Percentiles rank a stretch among this genome's conserved stretches.
phyloP scores from a whole-genome alignment of 1,140 invertebrate genomes.

The Drosophila erecta region DNA sequence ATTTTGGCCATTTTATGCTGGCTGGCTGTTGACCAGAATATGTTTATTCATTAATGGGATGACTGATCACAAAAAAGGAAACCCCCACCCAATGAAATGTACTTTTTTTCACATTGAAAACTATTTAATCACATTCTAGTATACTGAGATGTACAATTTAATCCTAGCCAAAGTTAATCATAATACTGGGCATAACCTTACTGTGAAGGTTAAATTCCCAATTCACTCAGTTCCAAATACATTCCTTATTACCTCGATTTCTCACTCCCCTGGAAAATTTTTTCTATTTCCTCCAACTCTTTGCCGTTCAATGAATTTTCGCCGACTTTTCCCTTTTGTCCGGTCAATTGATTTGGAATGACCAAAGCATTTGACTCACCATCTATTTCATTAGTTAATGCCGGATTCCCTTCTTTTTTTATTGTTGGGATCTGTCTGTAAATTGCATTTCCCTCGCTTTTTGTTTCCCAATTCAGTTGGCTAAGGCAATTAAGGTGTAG shows the following conservation, averaged over 20 bases:
- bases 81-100: neutral
- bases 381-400: slow-evolving; percentile 59
- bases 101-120: neutral
- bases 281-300: slow-evolving; percentile 17
- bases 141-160: no score
- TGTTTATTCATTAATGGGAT: slow-evolving; percentile 3
- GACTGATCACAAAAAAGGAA: neutral
- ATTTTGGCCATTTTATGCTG: slow-evolving; percentile 27
- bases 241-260: neutral
- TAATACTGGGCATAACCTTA: no score
- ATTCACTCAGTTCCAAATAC: neutral
- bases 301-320: slow-evolving; percentile 38
- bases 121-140: no score
- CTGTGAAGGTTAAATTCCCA: no score
- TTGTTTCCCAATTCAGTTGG: slow-evolving; percentile 7
- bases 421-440: slow-evolving; percentile 33
- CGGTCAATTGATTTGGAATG: slow-evolving; percentile 68
- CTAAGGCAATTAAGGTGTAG: slow-evolving; percentile 75
- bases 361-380: slow-evolving; percentile 69
- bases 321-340: slow-evolving; percentile 31
- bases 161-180: no score
- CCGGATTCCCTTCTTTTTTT: slow-evolving; percentile 2
- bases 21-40: slow-evolving; percentile 11
- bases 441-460: slow-evolving; percentile 20
- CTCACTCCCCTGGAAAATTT: slow-evolving; percentile 5